Conservation (phyloP, 2,888 invertebrate species). For the Camponotus fellah region DNA sequence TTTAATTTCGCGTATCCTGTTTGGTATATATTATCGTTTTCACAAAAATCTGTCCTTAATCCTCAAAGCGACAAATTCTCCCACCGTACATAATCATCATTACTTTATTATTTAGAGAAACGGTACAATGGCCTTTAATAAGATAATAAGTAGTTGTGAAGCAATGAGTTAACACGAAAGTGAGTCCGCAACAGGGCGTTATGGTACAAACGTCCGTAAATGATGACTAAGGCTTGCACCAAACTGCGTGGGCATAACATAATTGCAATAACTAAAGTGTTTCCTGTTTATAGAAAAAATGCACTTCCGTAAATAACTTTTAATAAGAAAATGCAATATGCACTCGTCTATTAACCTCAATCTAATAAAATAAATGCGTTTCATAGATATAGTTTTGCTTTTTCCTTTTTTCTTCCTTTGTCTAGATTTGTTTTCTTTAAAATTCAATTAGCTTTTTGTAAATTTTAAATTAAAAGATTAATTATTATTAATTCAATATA, state of each 20-base stretch:
- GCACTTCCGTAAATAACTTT: constrained; percentile 13
- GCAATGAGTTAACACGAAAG: constrained; percentile 52
- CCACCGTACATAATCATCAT: constrained; percentile 16
- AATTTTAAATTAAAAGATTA: neutral
- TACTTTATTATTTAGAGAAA: constrained; percentile 49
- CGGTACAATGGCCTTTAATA: constrained; percentile 52
- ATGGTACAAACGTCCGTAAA: constrained; percentile 34
- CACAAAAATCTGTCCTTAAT: constrained; percentile 7
- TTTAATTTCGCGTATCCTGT: constrained; percentile 32
- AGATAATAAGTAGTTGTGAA: constrained; percentile 45
- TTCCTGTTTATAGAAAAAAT: constrained; percentile 41
- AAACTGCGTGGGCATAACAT: constrained; percentile 40
- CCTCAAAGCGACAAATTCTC: neutral
- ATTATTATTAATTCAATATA: neutral
- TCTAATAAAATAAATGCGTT: neutral
- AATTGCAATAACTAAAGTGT: constrained; percentile 26
- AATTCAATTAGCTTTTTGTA: neutral
- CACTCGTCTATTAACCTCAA: neutral
- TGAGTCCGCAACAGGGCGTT: constrained; percentile 39
- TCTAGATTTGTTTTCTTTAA: neutral
- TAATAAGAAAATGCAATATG: neutral
- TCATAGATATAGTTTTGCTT: neutral
- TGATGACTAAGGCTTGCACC: constrained; percentile 47
- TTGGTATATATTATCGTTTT: neutral
- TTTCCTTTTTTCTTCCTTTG: neutral